These are phyloP conservation scores for Drosophila gunungcola DNA, from an alignment of 1,140 invertebrate species.

Conservation along the genomic window DNA sequence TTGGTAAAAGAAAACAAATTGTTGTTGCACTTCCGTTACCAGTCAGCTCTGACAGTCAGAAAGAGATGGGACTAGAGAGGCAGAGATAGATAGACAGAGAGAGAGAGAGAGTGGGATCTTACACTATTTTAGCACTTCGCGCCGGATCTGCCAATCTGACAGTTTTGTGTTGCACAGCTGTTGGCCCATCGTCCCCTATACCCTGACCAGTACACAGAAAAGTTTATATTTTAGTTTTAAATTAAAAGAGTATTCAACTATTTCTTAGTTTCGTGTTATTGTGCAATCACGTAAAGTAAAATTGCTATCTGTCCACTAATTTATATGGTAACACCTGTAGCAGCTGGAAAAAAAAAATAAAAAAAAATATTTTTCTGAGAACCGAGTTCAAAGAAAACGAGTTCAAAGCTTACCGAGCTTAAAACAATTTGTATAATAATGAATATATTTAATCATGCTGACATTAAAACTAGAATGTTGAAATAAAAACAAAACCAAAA, in stretches of 20 bases:
- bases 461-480: too few relatives aligned
- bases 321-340: too few relatives aligned
- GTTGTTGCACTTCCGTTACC: slow-evolving; percentile 64
- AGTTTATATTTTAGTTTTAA: background rate
- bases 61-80: slow-evolving; percentile 7
- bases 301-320: too few relatives aligned
- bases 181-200: slow-evolving; percentile 21
- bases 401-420: too few relatives aligned
- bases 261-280: too few relatives aligned
- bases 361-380: too few relatives aligned
- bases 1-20: slow-evolving; percentile 57
- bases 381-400: too few relatives aligned
- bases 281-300: too few relatives aligned
- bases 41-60: slow-evolving; percentile 50
- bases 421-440: too few relatives aligned
- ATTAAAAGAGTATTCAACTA: background rate
- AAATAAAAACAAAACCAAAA: too few relatives aligned
- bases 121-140: slow-evolving; percentile 48
- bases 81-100: slow-evolving; percentile 30
- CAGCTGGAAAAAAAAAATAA: too few relatives aligned
- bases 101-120: slow-evolving; percentile 45
- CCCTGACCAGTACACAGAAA: slow-evolving; percentile 18
- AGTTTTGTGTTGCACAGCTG: slow-evolving; percentile 73
- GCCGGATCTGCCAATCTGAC: slow-evolving; percentile 54
- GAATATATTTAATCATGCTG: too few relatives aligned